Conservation (phyloP, 2,797 vertebrate species). For the Anableps anableps region DNA sequence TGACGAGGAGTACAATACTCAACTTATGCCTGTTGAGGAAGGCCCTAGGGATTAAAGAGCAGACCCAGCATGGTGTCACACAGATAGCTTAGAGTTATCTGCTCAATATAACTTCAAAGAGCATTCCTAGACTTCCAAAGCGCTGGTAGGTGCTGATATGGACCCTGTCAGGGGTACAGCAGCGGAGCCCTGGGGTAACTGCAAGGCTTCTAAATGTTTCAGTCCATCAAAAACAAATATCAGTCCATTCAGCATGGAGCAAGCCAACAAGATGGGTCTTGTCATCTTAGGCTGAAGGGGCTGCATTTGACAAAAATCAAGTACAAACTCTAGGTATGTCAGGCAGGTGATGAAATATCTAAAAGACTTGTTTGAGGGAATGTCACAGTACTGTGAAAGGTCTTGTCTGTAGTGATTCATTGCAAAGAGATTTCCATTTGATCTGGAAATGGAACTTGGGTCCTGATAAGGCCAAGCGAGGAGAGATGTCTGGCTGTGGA, state of each 20-base stretch:
- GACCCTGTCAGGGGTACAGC: conserved; percentile 46
- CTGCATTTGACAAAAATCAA: conserved; percentile 57
- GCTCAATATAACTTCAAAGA: conserved; percentile 80
- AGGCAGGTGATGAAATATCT: conserved; percentile 52
- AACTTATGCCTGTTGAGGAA: conserved; percentile 63
- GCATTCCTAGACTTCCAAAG: conserved; percentile 67
- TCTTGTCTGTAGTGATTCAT: conserved; percentile 68
- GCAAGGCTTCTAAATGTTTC: conserved; percentile 49
- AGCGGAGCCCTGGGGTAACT: conserved; percentile 40
- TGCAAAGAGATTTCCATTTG: conserved; percentile 60
- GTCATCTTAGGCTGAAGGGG: conserved; percentile 10
- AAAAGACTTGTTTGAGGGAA: conserved; percentile 57
- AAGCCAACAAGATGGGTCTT: conserved; percentile 24
- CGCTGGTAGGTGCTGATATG: conserved; percentile 58
- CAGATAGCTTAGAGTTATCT: conserved; percentile 71
- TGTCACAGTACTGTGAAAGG: conserved; percentile 54
- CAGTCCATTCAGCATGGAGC: conserved; percentile 4
- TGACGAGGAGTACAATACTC: conserved; percentile 65
- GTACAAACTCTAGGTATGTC: conserved; percentile 61
- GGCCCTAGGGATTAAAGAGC: conserved; percentile 57
- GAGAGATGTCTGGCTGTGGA: conserved; percentile 62
- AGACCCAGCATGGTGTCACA: conserved; percentile 59
- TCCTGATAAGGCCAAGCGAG: conserved; percentile 47
- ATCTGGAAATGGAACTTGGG: conserved; percentile 56
- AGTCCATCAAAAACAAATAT: conserved; percentile 57